phyloP scores from a whole-genome alignment of 64 coral and sea anemone species.

The Stichodactyla helianthus region DNA sequence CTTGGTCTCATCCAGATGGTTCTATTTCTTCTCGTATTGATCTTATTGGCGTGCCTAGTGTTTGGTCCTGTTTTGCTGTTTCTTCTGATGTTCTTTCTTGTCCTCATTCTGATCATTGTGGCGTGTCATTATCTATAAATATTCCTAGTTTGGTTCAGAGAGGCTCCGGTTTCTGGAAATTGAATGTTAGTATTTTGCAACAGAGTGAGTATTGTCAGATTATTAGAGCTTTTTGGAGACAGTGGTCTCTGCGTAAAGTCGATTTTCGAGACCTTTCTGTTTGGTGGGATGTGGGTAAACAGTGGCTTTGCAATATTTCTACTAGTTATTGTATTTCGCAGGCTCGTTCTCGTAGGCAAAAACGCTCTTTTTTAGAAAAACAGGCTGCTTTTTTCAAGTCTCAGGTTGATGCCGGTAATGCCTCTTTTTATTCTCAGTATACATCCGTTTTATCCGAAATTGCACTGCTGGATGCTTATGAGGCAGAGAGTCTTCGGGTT shows the following conservation, averaged over 20 bases:
- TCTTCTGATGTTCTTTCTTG: neutral
- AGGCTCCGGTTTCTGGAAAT: slow-evolving; percentile 18
- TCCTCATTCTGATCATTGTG: slow-evolving; percentile 19
- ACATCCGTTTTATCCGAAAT: neutral
- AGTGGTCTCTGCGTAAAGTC: too few relatives aligned
- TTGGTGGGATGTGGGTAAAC: too few relatives aligned
- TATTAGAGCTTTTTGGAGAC: too few relatives aligned
- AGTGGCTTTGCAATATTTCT: too few relatives aligned
- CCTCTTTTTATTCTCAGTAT: neutral
- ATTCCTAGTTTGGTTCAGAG: neutral
- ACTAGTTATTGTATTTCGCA: too few relatives aligned
- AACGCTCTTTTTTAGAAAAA: too few relatives aligned
- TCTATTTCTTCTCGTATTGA: slow-evolving; percentile 9
- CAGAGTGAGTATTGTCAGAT: too few relatives aligned
- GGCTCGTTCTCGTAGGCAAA: too few relatives aligned
- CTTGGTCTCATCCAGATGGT: neutral
- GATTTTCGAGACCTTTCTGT: too few relatives aligned
- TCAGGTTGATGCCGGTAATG: too few relatives aligned
- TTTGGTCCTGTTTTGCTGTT: neutral
- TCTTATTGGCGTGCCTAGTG: neutral
- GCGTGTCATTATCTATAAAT: neutral
- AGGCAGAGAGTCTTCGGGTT: neutral
- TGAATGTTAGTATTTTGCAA: neutral
- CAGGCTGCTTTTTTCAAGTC: too few relatives aligned
- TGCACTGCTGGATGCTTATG: neutral